Conservation (phyloP, 1,140 invertebrate genomes). For the Mizuhopecten yessoensis region DNA sequence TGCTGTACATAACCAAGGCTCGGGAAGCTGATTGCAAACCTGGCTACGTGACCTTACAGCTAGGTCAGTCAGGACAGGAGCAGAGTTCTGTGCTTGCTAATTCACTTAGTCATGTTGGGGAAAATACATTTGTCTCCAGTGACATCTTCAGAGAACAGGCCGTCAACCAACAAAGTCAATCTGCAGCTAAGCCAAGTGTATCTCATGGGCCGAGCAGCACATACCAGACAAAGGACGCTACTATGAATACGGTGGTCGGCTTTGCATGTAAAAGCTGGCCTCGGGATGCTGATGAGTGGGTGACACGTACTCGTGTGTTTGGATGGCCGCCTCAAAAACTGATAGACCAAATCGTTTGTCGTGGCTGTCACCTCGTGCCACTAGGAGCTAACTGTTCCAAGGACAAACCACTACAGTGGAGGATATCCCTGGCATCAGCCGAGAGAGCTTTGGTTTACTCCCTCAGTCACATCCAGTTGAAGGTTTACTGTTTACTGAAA, state of each 20-base stretch:
- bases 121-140: not conserved
- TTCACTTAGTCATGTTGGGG: not conserved
- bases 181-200: not conserved
- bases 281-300: not conserved
- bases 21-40: not conserved
- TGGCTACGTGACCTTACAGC: conserved; percentile 1
- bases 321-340: conserved; percentile 37
- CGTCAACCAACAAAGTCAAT: not conserved
- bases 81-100: not conserved
- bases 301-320: not conserved
- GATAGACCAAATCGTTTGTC: not conserved
- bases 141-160: not conserved
- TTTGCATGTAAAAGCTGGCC: conserved; percentile 21
- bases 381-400: not conserved
- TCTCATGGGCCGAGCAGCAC: not conserved
- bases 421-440: conserved; percentile 48
- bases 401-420: conserved; percentile 14
- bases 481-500: conserved; percentile 48
- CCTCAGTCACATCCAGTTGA: conserved; percentile 49
- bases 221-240: not conserved
- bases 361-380: conserved; percentile 42
- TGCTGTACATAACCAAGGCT: not conserved
- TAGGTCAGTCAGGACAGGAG: not conserved
- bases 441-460: conserved; percentile 47
- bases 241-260: not conserved